Conservation (phyloP, 2,797 vertebrate genomes). For the Anguilla obscura region DNA sequence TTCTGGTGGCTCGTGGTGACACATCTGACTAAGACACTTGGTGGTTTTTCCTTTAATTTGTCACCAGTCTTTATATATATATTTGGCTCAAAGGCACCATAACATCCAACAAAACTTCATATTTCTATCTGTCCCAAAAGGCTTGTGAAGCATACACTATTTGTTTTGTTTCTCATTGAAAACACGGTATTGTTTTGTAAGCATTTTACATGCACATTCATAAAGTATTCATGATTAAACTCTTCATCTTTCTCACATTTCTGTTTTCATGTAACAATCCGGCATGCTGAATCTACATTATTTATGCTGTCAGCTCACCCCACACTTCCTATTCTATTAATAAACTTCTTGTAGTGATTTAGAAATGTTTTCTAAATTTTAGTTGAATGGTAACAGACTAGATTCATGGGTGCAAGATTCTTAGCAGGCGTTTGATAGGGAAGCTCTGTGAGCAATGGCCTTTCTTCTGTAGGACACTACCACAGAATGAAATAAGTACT, state of each 20-base stretch:
- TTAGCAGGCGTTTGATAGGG: neutral
- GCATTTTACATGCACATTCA: neutral
- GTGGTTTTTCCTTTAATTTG: no score
- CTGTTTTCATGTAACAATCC: neutral
- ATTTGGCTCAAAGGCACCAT: no score
- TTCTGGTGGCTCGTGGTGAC: no score
- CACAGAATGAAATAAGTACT: neutral
- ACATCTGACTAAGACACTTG: no score
- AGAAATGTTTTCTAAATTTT: neutral
- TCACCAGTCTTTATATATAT: no score
- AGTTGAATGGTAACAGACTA: neutral
- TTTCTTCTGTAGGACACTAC: neutral
- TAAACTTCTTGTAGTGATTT: neutral
- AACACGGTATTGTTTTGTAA: neutral
- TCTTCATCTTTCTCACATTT: neutral
- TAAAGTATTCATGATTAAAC: constrained; percentile 4
- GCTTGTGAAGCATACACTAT: neutral
- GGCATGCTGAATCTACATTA: neutral
- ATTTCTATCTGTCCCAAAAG: neutral
- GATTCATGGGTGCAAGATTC: neutral
- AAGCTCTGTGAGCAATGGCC: neutral
- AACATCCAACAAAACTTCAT: neutral
- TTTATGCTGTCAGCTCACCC: neutral
- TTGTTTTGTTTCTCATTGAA: neutral
- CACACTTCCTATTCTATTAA: neutral